Base-by-base conservation (phyloP, 1,140 invertebrate species). In the Arion vulgaris region DNA sequence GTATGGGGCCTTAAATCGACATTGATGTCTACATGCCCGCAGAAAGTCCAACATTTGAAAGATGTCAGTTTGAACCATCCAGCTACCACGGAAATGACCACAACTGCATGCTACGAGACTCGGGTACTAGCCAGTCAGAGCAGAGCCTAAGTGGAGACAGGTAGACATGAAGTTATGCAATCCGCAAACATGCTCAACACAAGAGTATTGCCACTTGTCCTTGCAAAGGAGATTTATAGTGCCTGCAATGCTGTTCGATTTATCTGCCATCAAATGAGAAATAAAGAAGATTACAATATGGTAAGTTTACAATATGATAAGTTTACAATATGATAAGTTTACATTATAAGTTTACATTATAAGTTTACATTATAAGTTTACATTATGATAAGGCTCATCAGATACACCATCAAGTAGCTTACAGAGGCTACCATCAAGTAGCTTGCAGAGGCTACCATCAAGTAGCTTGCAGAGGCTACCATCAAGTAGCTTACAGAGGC, bases 41-140 rank as follows among this genome's bases (percentile, higher is more conserved):
- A 74, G 72, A 74, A 39, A 74, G 72, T 49, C 72, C 72, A 32
- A 74, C 38, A 28, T 23, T 9, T 28, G 72, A 74, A 26, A 41
- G 13, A 9, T 39, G 72, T 23, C 38, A 74, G 72, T 74, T 74
- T 39, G 26, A 28, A 19, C 38, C 72, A 1, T 26, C 72, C 26
- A n/a, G 7, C 45, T 32, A 45, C 28, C 72, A 38, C 7, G 15
- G 28, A 9, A 77, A 71, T 53, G 32, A 39, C 51, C 68, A 74
- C 32, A 32, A 26, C 13, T 78, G 77, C 34, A 26, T 98, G 90
- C 97, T 96, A 0, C 94, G 98, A 28, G 45, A 77, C n/a, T 76
- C 72, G 4, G 71, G 45, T 15, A 62, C 36, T 4, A 57, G 23
- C 51, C 73, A 69, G 38, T 75, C 51, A 57, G 57, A 45, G 11